phyloP scores from a whole-genome alignment of 2,113 vertebrate species.

The Phaetusa simplex region DNA sequence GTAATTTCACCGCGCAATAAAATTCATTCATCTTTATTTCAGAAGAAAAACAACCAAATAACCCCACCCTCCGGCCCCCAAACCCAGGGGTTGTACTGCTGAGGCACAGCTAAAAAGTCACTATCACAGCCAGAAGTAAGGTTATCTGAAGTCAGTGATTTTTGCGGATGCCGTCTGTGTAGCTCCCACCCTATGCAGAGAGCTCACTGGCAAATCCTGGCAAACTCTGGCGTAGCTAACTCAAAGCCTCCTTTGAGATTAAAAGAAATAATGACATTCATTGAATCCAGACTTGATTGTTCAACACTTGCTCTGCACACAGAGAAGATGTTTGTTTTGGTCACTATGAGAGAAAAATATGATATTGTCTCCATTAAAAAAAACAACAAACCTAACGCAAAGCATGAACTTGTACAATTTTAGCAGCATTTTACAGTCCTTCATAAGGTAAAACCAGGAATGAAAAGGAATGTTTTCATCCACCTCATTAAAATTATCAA shows the following conservation, averaged over 20 bases:
- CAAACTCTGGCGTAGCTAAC: neutral
- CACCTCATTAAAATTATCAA: slow-evolving; percentile 38
- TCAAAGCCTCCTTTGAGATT: slow-evolving; percentile 5
- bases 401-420: slow-evolving; percentile 52
- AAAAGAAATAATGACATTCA: neutral
- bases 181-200: neutral
- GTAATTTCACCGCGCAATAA: slow-evolving; percentile 7
- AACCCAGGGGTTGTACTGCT: neutral
- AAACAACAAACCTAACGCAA: neutral
- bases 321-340: slow-evolving; percentile 11
- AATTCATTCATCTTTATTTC: slow-evolving; percentile 20
- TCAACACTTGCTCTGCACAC: neutral
- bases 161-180: neutral
- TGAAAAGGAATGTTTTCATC: slow-evolving; percentile 40
- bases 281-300: neutral
- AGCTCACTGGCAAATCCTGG: neutral
- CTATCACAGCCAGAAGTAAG: slow-evolving; percentile 44
- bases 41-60: neutral
- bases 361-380: neutral
- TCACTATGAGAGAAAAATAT: neutral
- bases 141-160: neutral
- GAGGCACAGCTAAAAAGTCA: slow-evolving; percentile 11
- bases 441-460: slow-evolving; percentile 54
- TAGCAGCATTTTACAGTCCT: slow-evolving; percentile 75
- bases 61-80: accelerated